Evolutionary conservation across 1,140 invertebrate genomes (phyloP).

Genomic region (Theocolax elegans): DNA sequence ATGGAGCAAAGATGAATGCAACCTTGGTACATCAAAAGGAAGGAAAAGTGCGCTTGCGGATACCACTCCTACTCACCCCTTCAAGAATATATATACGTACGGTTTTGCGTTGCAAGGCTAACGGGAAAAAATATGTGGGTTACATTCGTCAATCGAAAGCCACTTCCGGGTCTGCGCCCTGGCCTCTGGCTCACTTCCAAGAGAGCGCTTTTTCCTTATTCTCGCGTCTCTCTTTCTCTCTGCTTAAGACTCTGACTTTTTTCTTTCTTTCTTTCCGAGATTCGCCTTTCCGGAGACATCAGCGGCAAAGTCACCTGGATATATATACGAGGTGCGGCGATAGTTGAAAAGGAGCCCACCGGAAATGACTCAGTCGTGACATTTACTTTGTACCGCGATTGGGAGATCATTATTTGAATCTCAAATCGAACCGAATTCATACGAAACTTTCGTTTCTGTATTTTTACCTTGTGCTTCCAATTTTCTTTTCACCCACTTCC

Average conservation of each 20-base stretch:
- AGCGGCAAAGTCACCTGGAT: slow-evolving; percentile 5
- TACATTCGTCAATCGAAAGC: slow-evolving; percentile 21
- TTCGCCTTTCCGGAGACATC: neutral
- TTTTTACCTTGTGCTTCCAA: no score
- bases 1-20: neutral
- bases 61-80: no score
- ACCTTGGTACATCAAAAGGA: slow-evolving; percentile 19
- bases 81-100: no score
- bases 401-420: neutral
- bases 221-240: neutral
- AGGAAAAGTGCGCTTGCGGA: no score
- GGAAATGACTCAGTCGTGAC: slow-evolving; percentile 8
- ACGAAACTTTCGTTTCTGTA: no score
- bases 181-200: slow-evolving; percentile 26
- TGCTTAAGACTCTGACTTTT: neutral
- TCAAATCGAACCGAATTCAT: neutral
- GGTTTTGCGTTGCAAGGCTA: neutral
- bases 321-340: neutral
- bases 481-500: no score
- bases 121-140: slow-evolving; percentile 13
- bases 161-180: neutral
- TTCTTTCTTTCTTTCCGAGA: neutral
- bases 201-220: neutral
- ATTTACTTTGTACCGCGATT: slow-evolving; percentile 7
- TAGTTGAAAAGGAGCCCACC: slow-evolving; percentile 10